phyloP scores from a whole-genome alignment of 2,888 invertebrate species.

The Plagiodera versicolora region DNA sequence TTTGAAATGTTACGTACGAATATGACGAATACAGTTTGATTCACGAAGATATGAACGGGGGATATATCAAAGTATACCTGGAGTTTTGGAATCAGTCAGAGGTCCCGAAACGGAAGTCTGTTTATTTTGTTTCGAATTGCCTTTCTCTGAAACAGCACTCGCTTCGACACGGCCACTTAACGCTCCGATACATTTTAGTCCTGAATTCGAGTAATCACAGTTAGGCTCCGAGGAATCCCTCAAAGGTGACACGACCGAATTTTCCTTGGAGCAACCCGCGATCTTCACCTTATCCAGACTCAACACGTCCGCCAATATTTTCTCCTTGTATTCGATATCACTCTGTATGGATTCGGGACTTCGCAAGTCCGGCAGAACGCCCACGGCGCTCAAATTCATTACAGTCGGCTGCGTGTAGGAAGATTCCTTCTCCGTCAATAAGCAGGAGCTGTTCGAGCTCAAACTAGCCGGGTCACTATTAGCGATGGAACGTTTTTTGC shows the following conservation, averaged over 20 bases:
- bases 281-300: conserved; percentile 59
- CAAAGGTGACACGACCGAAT: neutral
- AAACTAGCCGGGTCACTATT: conserved; percentile 37
- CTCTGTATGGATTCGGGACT: conserved; percentile 69
- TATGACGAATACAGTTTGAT: too few relatives aligned
- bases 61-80: too few relatives aligned
- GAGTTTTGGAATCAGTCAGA: too few relatives aligned
- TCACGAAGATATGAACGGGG: too few relatives aligned
- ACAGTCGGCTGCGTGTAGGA: conserved; percentile 49
- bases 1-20: too few relatives aligned
- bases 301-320: conserved; percentile 67
- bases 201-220: too few relatives aligned
- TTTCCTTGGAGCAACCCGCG: conserved; percentile 11
- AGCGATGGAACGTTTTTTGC: conserved; percentile 51
- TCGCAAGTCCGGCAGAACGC: conserved; percentile 58
- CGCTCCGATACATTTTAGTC: too few relatives aligned
- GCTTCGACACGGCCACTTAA: too few relatives aligned
- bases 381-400: conserved; percentile 57
- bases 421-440: conserved; percentile 44
- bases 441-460: conserved; percentile 49
- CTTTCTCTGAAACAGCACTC: too few relatives aligned
- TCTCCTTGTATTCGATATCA: conserved; percentile 76
- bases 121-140: too few relatives aligned
- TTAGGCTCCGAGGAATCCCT: conserved; percentile 13
- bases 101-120: too few relatives aligned